These are phyloP conservation scores for Sisyra nigra DNA, from an alignment of 2,888 invertebrate genomes.

Conservation along the genomic window DNA sequence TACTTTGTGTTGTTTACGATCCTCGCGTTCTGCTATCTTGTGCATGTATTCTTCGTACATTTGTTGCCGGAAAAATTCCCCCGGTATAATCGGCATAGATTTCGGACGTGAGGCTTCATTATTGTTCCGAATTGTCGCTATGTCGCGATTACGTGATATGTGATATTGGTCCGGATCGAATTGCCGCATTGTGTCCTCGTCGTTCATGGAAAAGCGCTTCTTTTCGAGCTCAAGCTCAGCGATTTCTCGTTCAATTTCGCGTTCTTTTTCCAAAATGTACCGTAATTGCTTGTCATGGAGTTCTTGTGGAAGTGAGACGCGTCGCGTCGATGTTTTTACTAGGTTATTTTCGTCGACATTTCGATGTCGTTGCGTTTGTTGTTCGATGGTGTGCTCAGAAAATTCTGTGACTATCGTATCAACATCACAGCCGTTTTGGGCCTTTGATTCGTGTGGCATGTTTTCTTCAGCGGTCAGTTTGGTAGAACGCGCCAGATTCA, in stretches of 20 bases:
- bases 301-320: constrained; percentile 47
- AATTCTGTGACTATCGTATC: background rate
- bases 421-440: background rate
- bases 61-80: constrained; percentile 55
- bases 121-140: constrained; percentile 21
- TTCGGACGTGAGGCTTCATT: constrained; percentile 16
- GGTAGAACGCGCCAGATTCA: constrained; percentile 26
- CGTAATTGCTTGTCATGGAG: constrained; percentile 45
- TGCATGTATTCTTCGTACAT: constrained; percentile 75
- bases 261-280: constrained; percentile 48
- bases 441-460: background rate
- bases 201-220: background rate
- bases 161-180: constrained; percentile 26
- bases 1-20: constrained; percentile 62
- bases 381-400: background rate
- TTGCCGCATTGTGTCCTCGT: background rate
- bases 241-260: constrained; percentile 48
- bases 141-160: constrained; percentile 31
- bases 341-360: background rate
- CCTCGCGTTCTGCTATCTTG: constrained; percentile 61
- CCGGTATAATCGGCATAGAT: constrained; percentile 29
- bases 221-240: constrained; percentile 43
- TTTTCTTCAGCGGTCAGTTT: background rate
- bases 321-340: constrained; percentile 17
- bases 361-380: background rate